Evolutionary conservation across 2,888 invertebrate species (phyloP).

Genomic region (Tricholauxania praeusta): DNA sequence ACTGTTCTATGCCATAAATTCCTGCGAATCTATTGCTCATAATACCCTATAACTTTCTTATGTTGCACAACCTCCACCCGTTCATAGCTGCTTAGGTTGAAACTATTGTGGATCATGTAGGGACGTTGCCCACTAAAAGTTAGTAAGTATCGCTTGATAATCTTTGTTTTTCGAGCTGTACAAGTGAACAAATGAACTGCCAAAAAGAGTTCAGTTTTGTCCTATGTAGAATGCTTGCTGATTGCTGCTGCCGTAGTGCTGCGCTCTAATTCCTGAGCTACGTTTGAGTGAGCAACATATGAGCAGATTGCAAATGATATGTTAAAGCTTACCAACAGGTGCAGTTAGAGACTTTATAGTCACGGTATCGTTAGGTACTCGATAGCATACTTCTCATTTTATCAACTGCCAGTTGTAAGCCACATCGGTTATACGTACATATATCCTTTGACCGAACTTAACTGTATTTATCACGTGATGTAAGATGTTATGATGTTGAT

Average conservation of each 20-base stretch:
- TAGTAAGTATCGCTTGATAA: slow-evolving; percentile 32
- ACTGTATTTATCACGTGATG: no score
- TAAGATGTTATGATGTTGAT: no score
- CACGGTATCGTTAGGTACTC: no score
- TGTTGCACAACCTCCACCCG: slow-evolving; percentile 1
- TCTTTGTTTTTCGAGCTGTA: slow-evolving; percentile 13
- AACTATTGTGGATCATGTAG: neutral
- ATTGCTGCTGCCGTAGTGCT: neutral
- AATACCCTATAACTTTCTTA: neutral
- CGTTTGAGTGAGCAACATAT: neutral
- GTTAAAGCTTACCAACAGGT: slow-evolving; percentile 26
- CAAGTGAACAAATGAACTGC: slow-evolving; percentile 7
- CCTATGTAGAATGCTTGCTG: no score
- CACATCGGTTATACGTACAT: no score
- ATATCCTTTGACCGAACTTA: no score
- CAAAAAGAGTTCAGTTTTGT: neutral
- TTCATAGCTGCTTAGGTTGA: neutral
- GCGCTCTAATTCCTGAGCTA: slow-evolving; percentile 11
- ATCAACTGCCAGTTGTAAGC: no score
- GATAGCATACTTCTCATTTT: no score
- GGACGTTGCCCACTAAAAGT: slow-evolving; percentile 1
- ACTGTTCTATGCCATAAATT: no score
- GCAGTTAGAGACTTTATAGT: neutral
- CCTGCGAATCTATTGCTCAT: no score
- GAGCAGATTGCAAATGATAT: slow-evolving; percentile 24